These are phyloP conservation scores for Chrysomallon squamiferum DNA, from an alignment of 1,140 invertebrate species.

Conservation along the genomic window DNA sequence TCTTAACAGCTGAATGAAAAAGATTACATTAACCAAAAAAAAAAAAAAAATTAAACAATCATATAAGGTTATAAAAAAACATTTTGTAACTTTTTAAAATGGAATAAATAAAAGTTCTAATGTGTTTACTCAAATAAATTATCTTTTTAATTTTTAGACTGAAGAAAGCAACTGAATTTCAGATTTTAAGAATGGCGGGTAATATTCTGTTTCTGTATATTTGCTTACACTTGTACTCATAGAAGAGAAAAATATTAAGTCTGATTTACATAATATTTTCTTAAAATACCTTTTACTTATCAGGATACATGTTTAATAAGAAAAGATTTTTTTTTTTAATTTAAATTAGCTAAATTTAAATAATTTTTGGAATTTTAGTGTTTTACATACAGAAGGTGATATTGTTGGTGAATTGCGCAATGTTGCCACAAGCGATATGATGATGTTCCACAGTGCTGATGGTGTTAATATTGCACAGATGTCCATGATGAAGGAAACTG, in stretches of 20 bases:
- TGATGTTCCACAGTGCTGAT: conserved; percentile 24
- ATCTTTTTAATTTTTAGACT: no score
- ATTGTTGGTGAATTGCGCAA: conserved; percentile 23
- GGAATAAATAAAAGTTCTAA: neutral
- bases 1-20: neutral
- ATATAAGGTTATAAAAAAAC: neutral
- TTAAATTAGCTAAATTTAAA: neutral
- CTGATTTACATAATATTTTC: no score
- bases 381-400: conserved; percentile 28
- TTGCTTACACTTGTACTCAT: no score
- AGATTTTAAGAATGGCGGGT: neutral
- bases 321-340: neutral
- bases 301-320: neutral
- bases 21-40: neutral
- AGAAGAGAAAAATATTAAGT: neutral
- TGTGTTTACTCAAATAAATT: no score
- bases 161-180: no score
- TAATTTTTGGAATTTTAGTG: neutral
- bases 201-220: no score
- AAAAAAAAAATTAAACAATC: neutral
- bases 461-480: conserved; percentile 30
- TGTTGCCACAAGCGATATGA: conserved; percentile 22
- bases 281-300: no score
- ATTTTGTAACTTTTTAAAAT: neutral
- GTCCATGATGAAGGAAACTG: conserved; percentile 38